These are phyloP conservation scores for Melanogrammus aeglefinus DNA, from an alignment of 2,797 vertebrate species.

Conservation along the genomic window DNA sequence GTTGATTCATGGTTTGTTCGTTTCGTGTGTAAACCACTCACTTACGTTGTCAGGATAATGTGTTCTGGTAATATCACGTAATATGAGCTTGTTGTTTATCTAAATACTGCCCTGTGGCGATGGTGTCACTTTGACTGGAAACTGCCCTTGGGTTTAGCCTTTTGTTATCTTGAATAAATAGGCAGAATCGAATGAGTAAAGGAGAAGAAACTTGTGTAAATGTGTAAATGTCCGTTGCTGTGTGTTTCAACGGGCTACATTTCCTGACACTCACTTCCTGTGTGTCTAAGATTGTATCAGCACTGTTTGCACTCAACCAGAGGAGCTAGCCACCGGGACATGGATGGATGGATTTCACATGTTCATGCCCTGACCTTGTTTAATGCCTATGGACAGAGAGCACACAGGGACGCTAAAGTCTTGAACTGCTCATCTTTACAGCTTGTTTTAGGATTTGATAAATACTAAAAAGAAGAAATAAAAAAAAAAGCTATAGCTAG, in stretches of 20 bases:
- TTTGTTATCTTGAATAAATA: not conserved
- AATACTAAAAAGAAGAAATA: not conserved
- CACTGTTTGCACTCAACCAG: not conserved
- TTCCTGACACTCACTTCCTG: conserved; percentile 2
- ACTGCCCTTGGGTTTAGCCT: not conserved
- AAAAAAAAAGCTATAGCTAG: not conserved
- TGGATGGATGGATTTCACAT: not conserved
- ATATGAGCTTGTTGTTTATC: not conserved
- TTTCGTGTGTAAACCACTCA: not conserved
- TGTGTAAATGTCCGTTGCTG: not conserved
- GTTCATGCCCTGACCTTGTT: not conserved
- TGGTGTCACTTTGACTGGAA: not conserved
- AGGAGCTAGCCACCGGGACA: not conserved
- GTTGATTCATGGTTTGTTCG: not conserved
- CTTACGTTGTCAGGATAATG: not conserved
- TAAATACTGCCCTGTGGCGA: not conserved
- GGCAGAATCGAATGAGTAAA: not conserved
- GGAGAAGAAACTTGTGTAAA: not conserved
- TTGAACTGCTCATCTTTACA: not conserved
- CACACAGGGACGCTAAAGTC: not conserved
- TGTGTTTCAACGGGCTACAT: not conserved
- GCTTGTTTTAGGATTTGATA: not conserved
- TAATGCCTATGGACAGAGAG: not conserved
- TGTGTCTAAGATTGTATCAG: not conserved
- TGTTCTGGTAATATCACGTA: not conserved